These are phyloP conservation scores for Heteromyza rotundicornis DNA, from an alignment of 2,888 invertebrate species.

Conservation along the genomic window DNA sequence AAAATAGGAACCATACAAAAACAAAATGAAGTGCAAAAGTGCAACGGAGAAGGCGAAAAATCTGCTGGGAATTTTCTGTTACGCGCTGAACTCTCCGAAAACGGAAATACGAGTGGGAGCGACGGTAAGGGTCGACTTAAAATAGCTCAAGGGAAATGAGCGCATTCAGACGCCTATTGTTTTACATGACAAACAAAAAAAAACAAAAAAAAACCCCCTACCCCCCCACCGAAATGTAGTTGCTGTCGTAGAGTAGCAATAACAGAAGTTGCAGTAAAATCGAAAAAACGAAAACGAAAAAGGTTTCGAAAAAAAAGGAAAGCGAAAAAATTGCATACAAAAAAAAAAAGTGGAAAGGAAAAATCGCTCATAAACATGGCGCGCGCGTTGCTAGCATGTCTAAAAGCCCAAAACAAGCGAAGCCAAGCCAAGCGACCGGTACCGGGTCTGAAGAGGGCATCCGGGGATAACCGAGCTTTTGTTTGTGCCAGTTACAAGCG, in stretches of 20 bases:
- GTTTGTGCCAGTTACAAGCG: background rate
- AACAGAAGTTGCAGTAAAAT: background rate
- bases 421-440: background rate
- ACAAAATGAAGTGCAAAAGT: background rate
- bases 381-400: background rate
- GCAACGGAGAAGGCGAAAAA: background rate
- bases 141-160: slow-evolving; percentile 3
- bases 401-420: slow-evolving; percentile 1
- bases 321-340: background rate
- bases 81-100: background rate
- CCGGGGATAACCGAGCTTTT: background rate
- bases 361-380: slow-evolving; percentile 2
- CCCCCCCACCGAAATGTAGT: background rate
- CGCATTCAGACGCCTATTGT: slow-evolving; percentile 1
- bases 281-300: background rate
- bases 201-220: background rate
- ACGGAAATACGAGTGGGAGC: background rate
- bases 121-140: background rate
- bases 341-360: background rate
- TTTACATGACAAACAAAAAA: background rate
- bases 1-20: background rate
- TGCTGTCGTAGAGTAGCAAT: background rate
- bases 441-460: background rate
- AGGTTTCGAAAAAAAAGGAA: background rate
- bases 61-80: background rate